phyloP scores from a whole-genome alignment of 2,888 invertebrate genomes.

The Diadegma fenestrale region DNA sequence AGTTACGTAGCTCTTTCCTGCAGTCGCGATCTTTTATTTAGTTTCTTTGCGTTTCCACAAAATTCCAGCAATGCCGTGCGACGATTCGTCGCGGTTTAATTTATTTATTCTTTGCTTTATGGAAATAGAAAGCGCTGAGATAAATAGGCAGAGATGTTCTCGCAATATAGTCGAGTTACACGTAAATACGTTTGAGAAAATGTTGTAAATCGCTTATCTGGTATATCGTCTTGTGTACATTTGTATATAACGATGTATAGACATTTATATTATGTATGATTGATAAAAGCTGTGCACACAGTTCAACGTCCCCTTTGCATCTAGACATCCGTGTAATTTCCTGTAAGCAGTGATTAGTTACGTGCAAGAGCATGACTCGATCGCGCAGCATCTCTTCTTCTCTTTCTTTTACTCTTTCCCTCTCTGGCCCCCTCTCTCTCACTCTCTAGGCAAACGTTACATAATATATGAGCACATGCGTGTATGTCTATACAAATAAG shows the following conservation, averaged over 20 bases:
- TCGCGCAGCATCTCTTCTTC: constrained; percentile 49
- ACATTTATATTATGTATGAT: constrained; percentile 62
- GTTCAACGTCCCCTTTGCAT: constrained; percentile 62
- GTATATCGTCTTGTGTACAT: constrained; percentile 25
- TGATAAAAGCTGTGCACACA: constrained; percentile 60
- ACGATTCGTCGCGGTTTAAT: constrained; percentile 30
- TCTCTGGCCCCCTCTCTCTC: constrained; percentile 45
- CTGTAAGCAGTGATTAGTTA: constrained; percentile 68
- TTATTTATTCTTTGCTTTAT: constrained; percentile 32
- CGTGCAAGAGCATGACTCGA: constrained; percentile 62
- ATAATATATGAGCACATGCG: constrained; percentile 31
- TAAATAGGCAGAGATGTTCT: constrained; percentile 17
- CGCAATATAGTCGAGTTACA: constrained; percentile 21
- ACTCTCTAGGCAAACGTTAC: constrained; percentile 49
- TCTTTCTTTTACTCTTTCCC: constrained; percentile 52
- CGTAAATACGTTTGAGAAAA: constrained; percentile 24
- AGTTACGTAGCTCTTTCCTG: constrained; percentile 48
- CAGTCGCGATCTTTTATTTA: constrained; percentile 28
- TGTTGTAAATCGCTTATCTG: constrained; percentile 49
- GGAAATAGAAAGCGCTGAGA: constrained; percentile 52
- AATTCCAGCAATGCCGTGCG: constrained; percentile 46
- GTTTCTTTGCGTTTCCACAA: constrained; percentile 47
- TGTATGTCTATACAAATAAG: constrained; percentile 12
- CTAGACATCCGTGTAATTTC: constrained; percentile 68
- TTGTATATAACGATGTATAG: constrained; percentile 30